phyloP scores from a whole-genome alignment of 2,888 invertebrate species.

The Eupeodes luniger region DNA sequence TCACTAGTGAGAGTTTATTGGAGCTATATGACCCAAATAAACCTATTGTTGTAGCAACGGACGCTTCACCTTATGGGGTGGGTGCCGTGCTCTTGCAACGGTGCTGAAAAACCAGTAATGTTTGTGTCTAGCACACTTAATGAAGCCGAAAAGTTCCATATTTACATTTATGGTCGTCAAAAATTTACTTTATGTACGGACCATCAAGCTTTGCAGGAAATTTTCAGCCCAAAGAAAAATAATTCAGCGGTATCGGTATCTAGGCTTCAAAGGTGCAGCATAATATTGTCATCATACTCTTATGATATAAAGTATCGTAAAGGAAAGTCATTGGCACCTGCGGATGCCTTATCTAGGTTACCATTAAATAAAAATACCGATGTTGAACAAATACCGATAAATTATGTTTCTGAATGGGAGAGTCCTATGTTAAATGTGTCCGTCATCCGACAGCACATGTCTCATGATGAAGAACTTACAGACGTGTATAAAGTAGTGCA shows the following conservation, averaged over 20 bases:
- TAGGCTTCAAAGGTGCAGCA: slow-evolving; percentile 44
- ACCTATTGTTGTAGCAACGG: too few relatives aligned
- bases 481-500: slow-evolving; percentile 19
- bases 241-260: slow-evolving; percentile 30
- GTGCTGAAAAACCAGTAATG: slow-evolving; percentile 42
- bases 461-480: slow-evolving; percentile 20
- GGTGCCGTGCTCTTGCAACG: slow-evolving; percentile 50
- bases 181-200: slow-evolving; percentile 22
- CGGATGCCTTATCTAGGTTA: slow-evolving; percentile 44
- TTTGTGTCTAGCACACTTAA: slow-evolving; percentile 1
- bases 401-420: slow-evolving; percentile 13
- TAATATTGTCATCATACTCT: slow-evolving; percentile 29
- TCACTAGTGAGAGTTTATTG: too few relatives aligned
- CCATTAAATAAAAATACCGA: slow-evolving; percentile 31
- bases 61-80: too few relatives aligned
- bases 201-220: slow-evolving; percentile 41
- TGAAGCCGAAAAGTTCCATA: slow-evolving; percentile 5
- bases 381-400: slow-evolving; percentile 13
- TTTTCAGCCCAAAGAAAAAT: slow-evolving; percentile 62
- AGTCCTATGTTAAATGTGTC: slow-evolving; percentile 31
- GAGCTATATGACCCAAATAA: too few relatives aligned
- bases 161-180: slow-evolving; percentile 12
- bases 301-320: slow-evolving; percentile 21
- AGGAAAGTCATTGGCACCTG: slow-evolving; percentile 25
- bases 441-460: neutral